Base-by-base conservation (phyloP, 2,888 invertebrate genomes). In the Pycnomerus fuliginosus region DNA sequence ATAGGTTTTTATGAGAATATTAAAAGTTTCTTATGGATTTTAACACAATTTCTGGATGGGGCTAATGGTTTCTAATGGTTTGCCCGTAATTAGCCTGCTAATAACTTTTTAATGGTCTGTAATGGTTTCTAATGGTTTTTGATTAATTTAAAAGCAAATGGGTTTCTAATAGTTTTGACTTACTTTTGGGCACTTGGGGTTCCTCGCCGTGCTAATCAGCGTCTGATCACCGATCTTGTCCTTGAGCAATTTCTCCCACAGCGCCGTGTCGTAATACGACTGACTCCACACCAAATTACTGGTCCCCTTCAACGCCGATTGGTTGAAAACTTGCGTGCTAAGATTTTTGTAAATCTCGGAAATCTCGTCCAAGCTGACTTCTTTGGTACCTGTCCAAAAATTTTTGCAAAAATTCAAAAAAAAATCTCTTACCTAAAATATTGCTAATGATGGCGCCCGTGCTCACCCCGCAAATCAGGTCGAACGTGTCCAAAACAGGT, bases 381-480 rank as follows among this genome's bases (percentile, higher is more conserved):
- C 76, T 45, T 74, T 67, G 13, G 78, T 76, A 34, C 78, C 80
- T 79, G 51, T 38, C n/a, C 11, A 3, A 8, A 15, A 30, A 16
- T 13, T 17, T n/a, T n/a, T n/a, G n/a, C n/a, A n/a, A n/a, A n/a
- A n/a, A n/a, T n/a, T 31, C 23, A 22, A 12, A 10, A 16, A 35
- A 7, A 11, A 17, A 29, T 7, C 11, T 11, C 15, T 68, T 68
- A 82, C 85, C 86, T 55, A 42, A 7, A 16, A 44, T 27, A 16
- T 25, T 37, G 2, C 37, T 32, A 15, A 44, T 38, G 63, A 91
- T 88, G 13, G 90, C 87, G 14, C 91, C 87, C 2, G 88, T 88
- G 68, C 86, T 87, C 14, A 89, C 89, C 8, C 89, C 89, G 65
- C 87, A 80, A 65, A 93, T 83, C 61, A 85, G 86, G 72, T 95